A percentile compares a stretch with the other conserved stretches of the same genome.
phyloP scores from a whole-genome alignment of 2,113 vertebrate genomes.

The Carlito syrichta region DNA sequence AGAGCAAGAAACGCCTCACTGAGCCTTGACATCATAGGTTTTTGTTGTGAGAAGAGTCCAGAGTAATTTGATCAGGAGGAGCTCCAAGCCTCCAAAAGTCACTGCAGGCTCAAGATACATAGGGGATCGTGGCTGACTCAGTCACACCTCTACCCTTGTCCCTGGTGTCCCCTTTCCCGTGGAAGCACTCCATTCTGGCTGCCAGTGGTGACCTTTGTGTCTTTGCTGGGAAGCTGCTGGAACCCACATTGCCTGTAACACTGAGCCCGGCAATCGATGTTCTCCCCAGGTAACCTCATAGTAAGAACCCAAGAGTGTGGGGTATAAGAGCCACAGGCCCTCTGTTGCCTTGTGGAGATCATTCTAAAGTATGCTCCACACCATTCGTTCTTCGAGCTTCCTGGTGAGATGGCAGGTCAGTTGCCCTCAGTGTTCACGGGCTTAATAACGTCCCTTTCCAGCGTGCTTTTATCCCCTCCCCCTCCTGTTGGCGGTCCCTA shows the following conservation, averaged over 20 bases:
- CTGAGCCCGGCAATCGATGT: background rate
- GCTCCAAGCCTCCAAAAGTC: conserved; percentile 47
- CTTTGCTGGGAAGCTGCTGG: background rate
- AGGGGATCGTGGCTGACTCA: background rate
- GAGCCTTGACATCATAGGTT: background rate
- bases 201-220: background rate
- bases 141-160: background rate
- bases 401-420: background rate
- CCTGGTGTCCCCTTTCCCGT: conserved; percentile 21
- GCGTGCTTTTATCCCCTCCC: background rate
- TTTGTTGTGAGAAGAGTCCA: background rate
- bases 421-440: background rate
- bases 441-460: background rate
- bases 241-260: background rate
- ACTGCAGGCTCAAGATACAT: conserved; percentile 62
- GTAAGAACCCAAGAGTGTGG: background rate
- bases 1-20: background rate
- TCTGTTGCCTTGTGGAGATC: background rate
- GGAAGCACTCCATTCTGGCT: background rate
- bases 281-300: too few relatives aligned
- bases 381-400: background rate
- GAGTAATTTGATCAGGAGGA: conserved; percentile 66
- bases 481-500: background rate
- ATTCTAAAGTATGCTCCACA: background rate
- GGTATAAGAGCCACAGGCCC: background rate